Conservation (phyloP, 2,888 invertebrate genomes). For the Hedya salicella region DNA sequence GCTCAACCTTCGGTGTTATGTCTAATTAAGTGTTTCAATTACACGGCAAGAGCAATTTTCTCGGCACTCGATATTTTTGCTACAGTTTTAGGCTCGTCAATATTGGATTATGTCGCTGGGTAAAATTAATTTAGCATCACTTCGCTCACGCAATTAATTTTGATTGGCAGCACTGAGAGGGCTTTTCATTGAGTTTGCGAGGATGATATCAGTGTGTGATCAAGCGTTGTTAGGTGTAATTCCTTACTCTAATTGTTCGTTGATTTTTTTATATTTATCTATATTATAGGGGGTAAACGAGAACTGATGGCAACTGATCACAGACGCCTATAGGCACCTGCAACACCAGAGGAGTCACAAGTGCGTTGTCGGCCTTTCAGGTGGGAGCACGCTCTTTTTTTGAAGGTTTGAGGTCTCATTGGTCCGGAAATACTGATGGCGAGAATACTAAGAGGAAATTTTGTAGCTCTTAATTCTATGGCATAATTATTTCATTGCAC, state of each 20-base stretch:
- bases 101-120: constrained; percentile 41
- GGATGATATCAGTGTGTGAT: constrained; percentile 28
- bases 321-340: too few species aligned
- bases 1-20: constrained; percentile 16
- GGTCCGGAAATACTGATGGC: too few species aligned
- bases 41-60: constrained; percentile 33
- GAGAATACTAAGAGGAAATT: too few species aligned
- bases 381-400: too few species aligned
- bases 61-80: constrained; percentile 37
- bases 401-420: too few species aligned
- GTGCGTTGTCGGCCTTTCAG: too few species aligned
- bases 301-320: too few species aligned
- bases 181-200: constrained; percentile 28
- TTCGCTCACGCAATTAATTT: constrained; percentile 41
- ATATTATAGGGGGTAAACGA: too few species aligned
- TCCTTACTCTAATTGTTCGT: constrained; percentile 15
- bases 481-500: too few species aligned
- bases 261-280: too few species aligned
- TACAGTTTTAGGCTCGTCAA: constrained; percentile 34
- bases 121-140: constrained; percentile 42
- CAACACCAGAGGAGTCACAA: too few species aligned
- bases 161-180: constrained; percentile 40
- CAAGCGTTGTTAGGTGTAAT: constrained; percentile 21
- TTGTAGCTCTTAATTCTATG: too few species aligned
- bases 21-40: constrained; percentile 38